Evolutionary conservation across 2,888 invertebrate genomes (phyloP).

Genomic region (Sialis fuliginosa): DNA sequence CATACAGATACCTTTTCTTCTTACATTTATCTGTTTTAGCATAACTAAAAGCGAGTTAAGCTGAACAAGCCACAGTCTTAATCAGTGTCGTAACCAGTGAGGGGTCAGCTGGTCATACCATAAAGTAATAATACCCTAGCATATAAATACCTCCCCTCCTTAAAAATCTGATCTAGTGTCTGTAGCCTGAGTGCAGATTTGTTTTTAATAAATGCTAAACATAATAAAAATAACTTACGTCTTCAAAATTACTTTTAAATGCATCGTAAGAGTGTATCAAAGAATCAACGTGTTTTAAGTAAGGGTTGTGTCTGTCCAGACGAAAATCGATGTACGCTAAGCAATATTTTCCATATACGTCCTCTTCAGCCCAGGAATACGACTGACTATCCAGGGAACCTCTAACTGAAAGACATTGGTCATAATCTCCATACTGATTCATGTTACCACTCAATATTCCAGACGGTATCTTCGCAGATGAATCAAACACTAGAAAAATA

Average conservation of each 20-base stretch:
- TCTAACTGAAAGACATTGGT: slow-evolving; percentile 39
- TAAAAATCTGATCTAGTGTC: too few species aligned
- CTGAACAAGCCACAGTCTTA: too few species aligned
- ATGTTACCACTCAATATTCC: slow-evolving; percentile 49
- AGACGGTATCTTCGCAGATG: slow-evolving; percentile 50
- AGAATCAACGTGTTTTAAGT: slow-evolving; percentile 20
- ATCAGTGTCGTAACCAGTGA: too few species aligned
- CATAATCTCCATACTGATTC: slow-evolving; percentile 53
- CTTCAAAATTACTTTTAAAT: slow-evolving; percentile 32
- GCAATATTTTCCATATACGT: slow-evolving; percentile 45
- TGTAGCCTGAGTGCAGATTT: too few species aligned
- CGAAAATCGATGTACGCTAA: slow-evolving; percentile 36
- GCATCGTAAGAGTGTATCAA: slow-evolving; percentile 34
- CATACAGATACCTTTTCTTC: neutral
- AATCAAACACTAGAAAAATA: slow-evolving; percentile 40
- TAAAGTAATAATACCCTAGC: too few species aligned
- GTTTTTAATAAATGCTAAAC: too few species aligned
- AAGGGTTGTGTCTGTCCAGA: slow-evolving; percentile 16
- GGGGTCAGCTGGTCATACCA: too few species aligned
- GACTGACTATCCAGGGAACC: slow-evolving; percentile 10
- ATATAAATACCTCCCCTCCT: too few species aligned
- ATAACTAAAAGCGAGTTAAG: too few species aligned
- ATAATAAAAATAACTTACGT: slow-evolving; percentile 25
- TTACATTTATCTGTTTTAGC: neutral
- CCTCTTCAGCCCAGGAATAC: slow-evolving; percentile 15